Conservation (phyloP, 2,113 vertebrate genomes). For the Micronisus gabar region DNA sequence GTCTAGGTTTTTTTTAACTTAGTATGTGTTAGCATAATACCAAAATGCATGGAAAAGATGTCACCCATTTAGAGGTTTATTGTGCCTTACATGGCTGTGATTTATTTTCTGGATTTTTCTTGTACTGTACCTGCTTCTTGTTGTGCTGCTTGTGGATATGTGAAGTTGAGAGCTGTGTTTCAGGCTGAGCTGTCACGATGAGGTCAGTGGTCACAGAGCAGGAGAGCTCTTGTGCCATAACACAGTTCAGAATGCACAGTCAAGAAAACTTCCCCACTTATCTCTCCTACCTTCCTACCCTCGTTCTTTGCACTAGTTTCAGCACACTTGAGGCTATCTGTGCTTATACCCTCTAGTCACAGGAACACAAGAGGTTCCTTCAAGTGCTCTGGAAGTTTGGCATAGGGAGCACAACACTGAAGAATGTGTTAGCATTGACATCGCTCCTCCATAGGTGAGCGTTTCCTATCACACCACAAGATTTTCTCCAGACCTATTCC, state of each 20-base stretch:
- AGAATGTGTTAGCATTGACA: neutral
- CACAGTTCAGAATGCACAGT: neutral
- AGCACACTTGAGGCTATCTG: neutral
- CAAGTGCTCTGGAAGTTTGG: neutral
- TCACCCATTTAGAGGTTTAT: neutral
- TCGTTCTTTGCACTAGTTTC: neutral
- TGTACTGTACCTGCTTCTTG: neutral
- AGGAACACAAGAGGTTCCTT: neutral
- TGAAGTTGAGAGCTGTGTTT: neutral
- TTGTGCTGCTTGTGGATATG: neutral
- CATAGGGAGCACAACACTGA: neutral
- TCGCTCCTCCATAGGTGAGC: neutral
- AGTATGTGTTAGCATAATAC: neutral
- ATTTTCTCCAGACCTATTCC: neutral
- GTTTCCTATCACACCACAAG: neutral
- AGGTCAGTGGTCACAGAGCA: neutral
- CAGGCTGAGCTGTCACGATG: neutral
- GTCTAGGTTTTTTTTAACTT: neutral
- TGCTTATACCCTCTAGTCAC: neutral
- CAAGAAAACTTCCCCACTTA: neutral
- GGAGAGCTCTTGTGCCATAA: neutral
- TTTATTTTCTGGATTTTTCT: neutral
- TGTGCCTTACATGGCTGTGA: neutral
- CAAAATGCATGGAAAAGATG: neutral
- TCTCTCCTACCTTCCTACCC: neutral